phyloP scores from a whole-genome alignment of 2,888 invertebrate species.

The Drosophila maculinotata region DNA sequence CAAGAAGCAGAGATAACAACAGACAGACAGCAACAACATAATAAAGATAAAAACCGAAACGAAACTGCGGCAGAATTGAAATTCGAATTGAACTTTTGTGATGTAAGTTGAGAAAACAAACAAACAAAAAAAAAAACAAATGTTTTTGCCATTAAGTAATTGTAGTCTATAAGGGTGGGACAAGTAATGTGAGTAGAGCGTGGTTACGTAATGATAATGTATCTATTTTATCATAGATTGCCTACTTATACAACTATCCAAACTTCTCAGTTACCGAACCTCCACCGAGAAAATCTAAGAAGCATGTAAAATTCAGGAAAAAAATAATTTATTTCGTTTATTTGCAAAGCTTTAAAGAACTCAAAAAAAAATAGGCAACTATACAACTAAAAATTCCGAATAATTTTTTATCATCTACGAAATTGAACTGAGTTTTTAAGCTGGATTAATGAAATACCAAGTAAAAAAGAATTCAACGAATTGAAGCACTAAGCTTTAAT shows the following conservation, averaged over 20 bases:
- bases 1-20: conserved; percentile 22
- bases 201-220: no score
- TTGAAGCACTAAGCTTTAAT: conserved; percentile 4
- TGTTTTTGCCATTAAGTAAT: conserved; percentile 17
- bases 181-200: neutral
- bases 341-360: no score
- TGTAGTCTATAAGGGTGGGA: conserved; percentile 18
- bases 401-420: neutral
- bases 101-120: conserved; percentile 66
- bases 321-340: no score
- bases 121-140: conserved; percentile 2
- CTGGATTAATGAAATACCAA: neutral
- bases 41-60: conserved; percentile 35
- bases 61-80: conserved; percentile 70
- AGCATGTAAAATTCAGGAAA: no score
- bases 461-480: neutral
- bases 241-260: no score
- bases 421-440: neutral
- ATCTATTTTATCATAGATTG: no score
- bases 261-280: no score
- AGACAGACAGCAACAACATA: conserved; percentile 29
- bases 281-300: no score
- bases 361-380: no score
- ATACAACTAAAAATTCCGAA: no score
- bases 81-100: conserved; percentile 74